Evolutionary conservation across 92 coral and sea anemone genomes (phyloP), one percentile per base, ranked within the genome.

Genomic region (Zoanthus sociatus): DNA sequence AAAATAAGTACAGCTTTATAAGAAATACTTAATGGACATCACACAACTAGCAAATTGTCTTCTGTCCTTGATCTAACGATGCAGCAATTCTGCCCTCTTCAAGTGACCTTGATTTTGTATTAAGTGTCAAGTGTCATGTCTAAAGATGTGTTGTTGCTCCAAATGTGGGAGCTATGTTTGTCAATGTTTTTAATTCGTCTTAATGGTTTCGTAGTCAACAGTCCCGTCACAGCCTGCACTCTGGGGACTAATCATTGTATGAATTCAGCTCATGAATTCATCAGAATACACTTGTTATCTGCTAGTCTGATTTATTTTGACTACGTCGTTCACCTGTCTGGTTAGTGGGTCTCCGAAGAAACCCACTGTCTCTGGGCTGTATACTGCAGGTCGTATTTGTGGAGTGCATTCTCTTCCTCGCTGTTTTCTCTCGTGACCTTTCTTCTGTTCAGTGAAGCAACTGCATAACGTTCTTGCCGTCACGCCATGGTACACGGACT

Each of bases 361-460:
- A 33, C n/a, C 20, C 4, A 16, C 8, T 64, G 69, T 7, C 26
- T 63, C 69, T 6, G 1, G 26, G 31, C 74, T 69, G 13, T 70
- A 70, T 70, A 32, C 17, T 70, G 74, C 46, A 18, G 74, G 0
- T 70, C 47, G 13, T 70, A 16, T 20, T 31, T 70, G 74, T 70
- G 74, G 37, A 70, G 42, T 18, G 45, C 37, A 32, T 70, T 70
- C 4, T 46, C 74, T 70, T 70, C 74, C 74, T n/a, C n/a, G n/a
- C n/a, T 70, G 74, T 9, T 54, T 54, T 70, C 26, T 69, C 74
- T 70, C 13, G 14, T 70, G 74, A 21, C 42, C 74, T 2, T 37
- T 37, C 2, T 37, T 37, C 2, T 37, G 42, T 37, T 37, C 42
- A 37, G 42, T 37, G 42, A 37, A 4, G 2, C 42, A 4, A 37